Conservation (phyloP, 2,113 vertebrate species). For the Corydoras sp. region DNA sequence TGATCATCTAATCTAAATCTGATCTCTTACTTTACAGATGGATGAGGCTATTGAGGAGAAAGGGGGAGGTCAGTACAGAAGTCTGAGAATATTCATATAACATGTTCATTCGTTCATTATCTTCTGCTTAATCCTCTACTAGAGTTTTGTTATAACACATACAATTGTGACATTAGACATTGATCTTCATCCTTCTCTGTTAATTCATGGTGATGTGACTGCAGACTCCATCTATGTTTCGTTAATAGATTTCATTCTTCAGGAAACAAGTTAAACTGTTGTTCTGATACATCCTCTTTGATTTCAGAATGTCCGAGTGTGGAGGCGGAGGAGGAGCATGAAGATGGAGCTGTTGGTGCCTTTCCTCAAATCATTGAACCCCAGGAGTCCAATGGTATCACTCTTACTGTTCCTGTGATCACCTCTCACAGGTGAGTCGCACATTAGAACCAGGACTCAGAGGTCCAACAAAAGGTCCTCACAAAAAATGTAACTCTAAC, state of each 20-base stretch:
- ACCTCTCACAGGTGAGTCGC: slow-evolving; percentile 42
- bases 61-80: slow-evolving; percentile 54
- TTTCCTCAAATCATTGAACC: slow-evolving; percentile 55
- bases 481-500: too few species aligned
- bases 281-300: neutral
- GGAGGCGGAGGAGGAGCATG: slow-evolving; percentile 35
- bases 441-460: neutral
- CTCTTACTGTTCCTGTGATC: neutral
- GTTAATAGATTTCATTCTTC: neutral
- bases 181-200: too few species aligned
- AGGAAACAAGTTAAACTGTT: neutral
- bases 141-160: neutral
- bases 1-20: neutral
- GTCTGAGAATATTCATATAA: neutral
- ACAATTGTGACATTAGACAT: too few species aligned
- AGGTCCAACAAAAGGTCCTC: too few species aligned
- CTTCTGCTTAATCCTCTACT: too few species aligned
- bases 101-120: too few species aligned
- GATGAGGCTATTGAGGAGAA: slow-evolving; percentile 37
- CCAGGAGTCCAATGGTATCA: slow-evolving; percentile 25
- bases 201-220: too few species aligned
- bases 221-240: neutral
- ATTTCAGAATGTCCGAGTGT: slow-evolving; percentile 34
- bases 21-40: slow-evolving; percentile 39
- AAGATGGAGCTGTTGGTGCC: slow-evolving; percentile 17